phyloP scores from a whole-genome alignment of 2,888 invertebrate genomes.

The Melanophora roralis region DNA sequence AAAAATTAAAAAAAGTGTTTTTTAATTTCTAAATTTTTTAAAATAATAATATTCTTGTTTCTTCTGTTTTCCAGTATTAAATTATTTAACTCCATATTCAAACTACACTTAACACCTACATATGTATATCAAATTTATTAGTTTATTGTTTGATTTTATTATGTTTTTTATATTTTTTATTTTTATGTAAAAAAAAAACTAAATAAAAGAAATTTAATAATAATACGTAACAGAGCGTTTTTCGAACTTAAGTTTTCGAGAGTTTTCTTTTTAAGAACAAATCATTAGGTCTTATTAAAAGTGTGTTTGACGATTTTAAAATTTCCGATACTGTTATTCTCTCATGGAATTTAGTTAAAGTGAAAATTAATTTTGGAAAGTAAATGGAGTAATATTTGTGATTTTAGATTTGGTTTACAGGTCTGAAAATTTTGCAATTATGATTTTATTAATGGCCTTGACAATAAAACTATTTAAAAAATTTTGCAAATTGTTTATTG shows the following conservation, averaged over 20 bases:
- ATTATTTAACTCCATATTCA: constrained; percentile 55
- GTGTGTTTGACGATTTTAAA: no score
- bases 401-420: no score
- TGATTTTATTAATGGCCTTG: no score
- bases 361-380: no score
- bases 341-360: no score
- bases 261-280: neutral
- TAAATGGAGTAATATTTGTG: no score
- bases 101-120: constrained; percentile 46
- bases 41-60: constrained; percentile 32
- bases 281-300: neutral
- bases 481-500: no score
- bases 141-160: neutral
- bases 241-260: constrained; percentile 2
- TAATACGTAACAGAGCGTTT: constrained; percentile 42
- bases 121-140: constrained; percentile 2
- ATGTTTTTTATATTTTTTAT: neutral
- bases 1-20: constrained; percentile 10
- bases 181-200: constrained; percentile 36
- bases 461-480: no score
- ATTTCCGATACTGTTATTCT: no score
- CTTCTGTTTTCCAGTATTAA: neutral
- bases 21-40: constrained; percentile 28
- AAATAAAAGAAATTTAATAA: neutral
- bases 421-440: no score